Evolutionary conservation across 1,140 invertebrate species (phyloP), one percentile per base, ranked within the genome.

Genomic region (Zeugodacus cucurbitae): DNA sequence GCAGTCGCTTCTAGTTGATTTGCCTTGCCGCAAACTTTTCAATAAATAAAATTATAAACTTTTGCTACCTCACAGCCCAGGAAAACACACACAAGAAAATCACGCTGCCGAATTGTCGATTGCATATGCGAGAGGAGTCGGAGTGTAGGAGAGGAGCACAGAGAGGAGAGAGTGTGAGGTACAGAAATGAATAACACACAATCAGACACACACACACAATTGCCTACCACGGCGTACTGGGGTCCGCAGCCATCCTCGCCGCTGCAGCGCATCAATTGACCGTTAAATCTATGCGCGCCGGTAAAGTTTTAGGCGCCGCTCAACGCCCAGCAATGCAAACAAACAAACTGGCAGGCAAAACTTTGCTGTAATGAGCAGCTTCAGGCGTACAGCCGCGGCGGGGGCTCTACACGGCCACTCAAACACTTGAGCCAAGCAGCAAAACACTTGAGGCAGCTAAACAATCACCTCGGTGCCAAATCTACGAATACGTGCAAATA

Each of bases 391-490:
- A 34, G 32, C 67, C 32, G 20, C 17, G 41, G 20, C n/a, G 41
- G 41, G 0, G 74, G 41, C 7, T 8, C 22, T 22, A 82, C 17
- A 17, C 22, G 5, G 41, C 37, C 34, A 48, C 64, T 67, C 26
- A 26, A 32, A 41, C 67, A 74, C 74, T 82, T 41, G 20, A 74
- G 32, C 34, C 26, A 48, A 26, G 4, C 67, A 62, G 20, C 37
- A 48, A 82, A 74, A 82, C 74, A 82, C 74, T 82, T 82, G 74
- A 82, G 74, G 74, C 74, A 44, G 22, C 74, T 37, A 82, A 82
- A 82, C 74, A 82, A 82, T 82, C 74, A 82, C 74, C 74, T 82
- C 74, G 41, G 74, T 82, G 74, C 74, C 74, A 82, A 82, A 82
- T 82, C 41, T 26, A 82, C 22, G 74, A 82, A 48, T 48, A 26